Evolutionary conservation across 1,140 invertebrate genomes (phyloP), one percentile per base, ranked within the genome.

Genomic region (Agraylea sexmaculata): DNA sequence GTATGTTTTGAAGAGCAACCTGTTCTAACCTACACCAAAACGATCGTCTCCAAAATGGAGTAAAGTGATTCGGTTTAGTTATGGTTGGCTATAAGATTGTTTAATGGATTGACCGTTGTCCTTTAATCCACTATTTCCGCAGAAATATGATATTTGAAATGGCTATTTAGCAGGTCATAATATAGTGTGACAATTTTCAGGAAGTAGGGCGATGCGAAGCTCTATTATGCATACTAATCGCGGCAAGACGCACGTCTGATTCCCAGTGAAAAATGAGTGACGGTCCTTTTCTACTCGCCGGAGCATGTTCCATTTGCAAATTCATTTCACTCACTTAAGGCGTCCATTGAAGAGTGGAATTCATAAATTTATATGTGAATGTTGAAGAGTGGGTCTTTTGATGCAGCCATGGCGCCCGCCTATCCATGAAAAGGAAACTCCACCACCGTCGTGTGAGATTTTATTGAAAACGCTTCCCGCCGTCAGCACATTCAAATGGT

Each of bases 311-410:
- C 43, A 36, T 31, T 45, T 20, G 37, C 36, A 35, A 45, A 45
- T 40, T 45, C 37, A 40, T 45, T 45, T 45, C 40, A 45, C 40
- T 45, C 37, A 45, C 43, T 45, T 45, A 45, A 27, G 33, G 29
- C n/a, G n/a, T n/a, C 12, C 43, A 45, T 40, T 36, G 43, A 36
- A 23, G 12, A 35, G 37, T 10, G 22, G 39, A 41, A 41, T 41
- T 41, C 30, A 22, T 17, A 41, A 33, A 37, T 37, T 12, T 35
- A n/a, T n/a, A n/a, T n/a, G n/a, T n/a, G n/a, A n/a, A n/a, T n/a
- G n/a, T n/a, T n/a, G n/a, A n/a, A n/a, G n/a, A n/a, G n/a, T n/a
- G n/a, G n/a, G n/a, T 35, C 17, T 18, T 16, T 4, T 18, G 4
- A 18, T 20, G 5, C 33, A 7, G 22, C n/a, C 31, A 18, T 28